Evolutionary conservation across 2,888 invertebrate genomes (phyloP), one percentile per base, ranked within the genome.

Genomic region (Mechanitis mazaeus): DNA sequence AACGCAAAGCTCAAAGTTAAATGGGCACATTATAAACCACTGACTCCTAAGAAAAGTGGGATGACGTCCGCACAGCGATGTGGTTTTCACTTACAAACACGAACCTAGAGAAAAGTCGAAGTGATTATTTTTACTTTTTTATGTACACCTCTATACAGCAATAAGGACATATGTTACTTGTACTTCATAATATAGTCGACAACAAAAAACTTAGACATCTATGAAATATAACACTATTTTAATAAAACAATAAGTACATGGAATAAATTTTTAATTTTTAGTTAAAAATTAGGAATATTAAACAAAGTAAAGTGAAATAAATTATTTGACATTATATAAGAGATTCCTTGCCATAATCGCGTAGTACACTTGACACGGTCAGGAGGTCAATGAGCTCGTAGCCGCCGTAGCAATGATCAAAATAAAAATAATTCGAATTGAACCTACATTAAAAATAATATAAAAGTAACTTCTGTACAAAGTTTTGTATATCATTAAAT

Each of bases 21-120:
- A 57, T 81, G 79, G 88, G 71, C 72, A 70, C 67, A 72, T 81
- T 80, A 76, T 80, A 77, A 82, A 82, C 80, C 83, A 84, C 81
- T 81, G 80, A 85, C 79, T 81, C 82, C 77, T 84, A 80, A 85
- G 87, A 88, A 89, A 89, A 89, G 89, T 89, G 85, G 89, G 88
- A 86, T 89, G 88, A 88, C 86, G 87, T 87, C 83, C 85, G 83
- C 80, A 73, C 78, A 77, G 75, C 82, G 81, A 82, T 80, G 83
- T 77, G 78, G 81, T 86, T 89, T 89, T 89, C 88, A 89, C 89
- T 88, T 77, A 82, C 80, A 80, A 78, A 76, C 85, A 81, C 81
- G 83, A 83, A 83, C 78, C 79, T 77, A 79, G 76, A 82, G 81
- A 85, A 83, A 84, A 64, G 61, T 55, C 47, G 59, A 66, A 59